Evolutionary conservation across 2,888 invertebrate species (phyloP), one percentile per base, ranked within the genome.

Genomic region (Erpobdella octoculata): DNA sequence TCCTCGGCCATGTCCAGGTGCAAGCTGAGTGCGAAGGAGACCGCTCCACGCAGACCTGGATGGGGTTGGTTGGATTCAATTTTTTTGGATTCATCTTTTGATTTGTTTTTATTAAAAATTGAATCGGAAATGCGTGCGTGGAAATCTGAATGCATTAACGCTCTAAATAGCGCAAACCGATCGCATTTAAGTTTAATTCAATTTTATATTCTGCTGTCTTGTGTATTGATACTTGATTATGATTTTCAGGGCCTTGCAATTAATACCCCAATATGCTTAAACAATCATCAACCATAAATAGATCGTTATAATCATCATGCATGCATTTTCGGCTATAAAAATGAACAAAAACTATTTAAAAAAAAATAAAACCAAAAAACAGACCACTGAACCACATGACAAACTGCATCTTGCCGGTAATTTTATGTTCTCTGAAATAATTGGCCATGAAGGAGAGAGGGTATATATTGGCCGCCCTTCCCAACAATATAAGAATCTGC

Each of bases 311-410:
- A n/a, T n/a, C n/a, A n/a, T n/a, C n/a, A n/a, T 31, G n/a, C 35
- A 25, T 31, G 33, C 35, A 5, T 9, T 18, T 18, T 18, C 58
- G 6, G 8, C 58, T 5, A 58, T 25, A 5, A 9, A 21, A 8
- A 21, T 28, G 28, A 6, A 58, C 58, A 21, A 58, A 21, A 5
- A 21, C 5, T 6, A 58, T 5, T 28, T 28, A 9, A 21, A 9
- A 58, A 6, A 53, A 9, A 70, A 59, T 2, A 9, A 33, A 9
- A 12, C 48, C 12, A 2, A 41, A 28, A 2, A 46, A 83, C 86
- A 83, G 82, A 89, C 89, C 91, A 82, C 94, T 94, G 83, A 96
- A 96, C 96, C 96, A 97, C 96, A 97, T 97, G 73, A 97, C 94
- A 80, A 96, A 95, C 89, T 95, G 95, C 93, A 94, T 96, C 84